Evolutionary conservation across 1,140 invertebrate species (phyloP).

Genomic region (Bradysia coprophila): DNA sequence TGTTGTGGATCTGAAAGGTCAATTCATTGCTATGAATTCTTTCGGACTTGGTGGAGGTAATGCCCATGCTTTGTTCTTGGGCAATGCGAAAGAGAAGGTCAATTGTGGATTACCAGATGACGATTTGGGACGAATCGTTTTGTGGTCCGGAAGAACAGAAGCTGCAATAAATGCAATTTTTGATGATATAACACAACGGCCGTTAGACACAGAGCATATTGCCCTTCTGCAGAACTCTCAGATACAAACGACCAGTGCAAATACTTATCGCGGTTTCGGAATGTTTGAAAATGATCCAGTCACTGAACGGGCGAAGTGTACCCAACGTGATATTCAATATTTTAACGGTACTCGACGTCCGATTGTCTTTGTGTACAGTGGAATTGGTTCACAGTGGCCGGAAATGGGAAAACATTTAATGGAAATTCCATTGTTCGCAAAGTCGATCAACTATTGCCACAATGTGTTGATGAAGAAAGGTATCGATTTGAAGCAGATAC

Average conservation of each 20-base stretch:
- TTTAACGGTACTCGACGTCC: constrained; percentile 40
- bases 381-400: constrained; percentile 93
- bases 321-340: constrained; percentile 32
- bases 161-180: constrained; percentile 50
- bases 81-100: constrained; percentile 26
- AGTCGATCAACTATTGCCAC: constrained; percentile 55
- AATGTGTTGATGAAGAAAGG: constrained; percentile 54
- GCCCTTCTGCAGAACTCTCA: constrained; percentile 31
- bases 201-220: constrained; percentile 34
- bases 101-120: no score
- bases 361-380: constrained; percentile 87
- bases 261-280: constrained; percentile 26
- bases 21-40: constrained; percentile 42
- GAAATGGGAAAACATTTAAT: constrained; percentile 81
- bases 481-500: constrained; percentile 61
- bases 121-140: constrained; percentile 29
- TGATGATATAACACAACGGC: constrained; percentile 35
- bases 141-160: constrained; percentile 32
- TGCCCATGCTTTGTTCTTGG: constrained; percentile 50
- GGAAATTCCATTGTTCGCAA: constrained; percentile 56
- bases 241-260: constrained; percentile 30
- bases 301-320: constrained; percentile 23
- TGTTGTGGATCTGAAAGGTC: constrained; percentile 35
- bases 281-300: constrained; percentile 28
- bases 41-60: constrained; percentile 68